These are phyloP conservation scores for Odobenus rosmarus DNA, from an alignment of 2,113 vertebrate genomes.

Conservation along the genomic window DNA sequence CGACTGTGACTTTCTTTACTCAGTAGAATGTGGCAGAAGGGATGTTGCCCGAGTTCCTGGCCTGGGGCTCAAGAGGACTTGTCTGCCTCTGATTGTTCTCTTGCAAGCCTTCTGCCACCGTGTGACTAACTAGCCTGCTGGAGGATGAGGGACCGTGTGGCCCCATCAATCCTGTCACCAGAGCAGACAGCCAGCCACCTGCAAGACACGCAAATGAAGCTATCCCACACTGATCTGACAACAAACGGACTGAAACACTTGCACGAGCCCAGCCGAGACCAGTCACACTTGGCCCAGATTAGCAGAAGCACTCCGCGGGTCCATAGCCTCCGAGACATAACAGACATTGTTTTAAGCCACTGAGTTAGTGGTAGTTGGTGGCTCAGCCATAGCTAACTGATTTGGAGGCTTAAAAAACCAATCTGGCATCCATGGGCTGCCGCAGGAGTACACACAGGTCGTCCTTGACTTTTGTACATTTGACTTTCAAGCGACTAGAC, in stretches of 20 bases:
- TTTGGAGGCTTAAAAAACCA: neutral
- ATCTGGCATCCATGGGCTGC: neutral
- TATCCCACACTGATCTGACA: neutral
- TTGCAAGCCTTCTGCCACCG: neutral
- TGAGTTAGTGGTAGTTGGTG: neutral
- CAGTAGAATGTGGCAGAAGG: neutral
- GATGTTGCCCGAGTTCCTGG: neutral
- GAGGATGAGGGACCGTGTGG: neutral
- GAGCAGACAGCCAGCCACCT: neutral
- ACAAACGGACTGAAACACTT: neutral
- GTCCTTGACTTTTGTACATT: neutral
- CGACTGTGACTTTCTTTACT: neutral
- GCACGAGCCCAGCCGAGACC: neutral
- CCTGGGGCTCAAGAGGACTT: neutral
- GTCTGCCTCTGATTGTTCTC: neutral
- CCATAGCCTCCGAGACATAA: neutral
- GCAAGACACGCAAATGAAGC: neutral
- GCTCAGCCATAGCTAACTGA: neutral
- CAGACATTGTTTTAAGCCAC: neutral
- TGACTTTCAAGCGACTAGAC: neutral
- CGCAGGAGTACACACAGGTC: neutral
- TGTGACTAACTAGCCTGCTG: neutral
- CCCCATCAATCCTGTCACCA: neutral
- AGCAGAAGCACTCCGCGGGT: neutral
- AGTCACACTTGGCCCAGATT: neutral